These are phyloP conservation scores for Zygothrica quintamaculata DNA, from an alignment of 2,888 invertebrate genomes.

Conservation along the genomic window DNA sequence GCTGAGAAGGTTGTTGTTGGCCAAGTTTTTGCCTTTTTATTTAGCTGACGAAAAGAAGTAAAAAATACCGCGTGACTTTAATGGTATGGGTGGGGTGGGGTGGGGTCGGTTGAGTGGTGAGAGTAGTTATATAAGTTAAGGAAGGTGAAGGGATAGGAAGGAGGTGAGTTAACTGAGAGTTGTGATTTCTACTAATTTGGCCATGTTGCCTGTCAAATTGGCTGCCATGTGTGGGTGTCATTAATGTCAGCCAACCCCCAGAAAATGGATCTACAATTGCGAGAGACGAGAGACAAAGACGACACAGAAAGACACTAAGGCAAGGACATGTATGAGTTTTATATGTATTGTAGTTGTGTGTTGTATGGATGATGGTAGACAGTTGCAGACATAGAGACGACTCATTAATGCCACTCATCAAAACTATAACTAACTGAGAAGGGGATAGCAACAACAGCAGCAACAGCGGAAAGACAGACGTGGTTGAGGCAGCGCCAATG, in stretches of 20 bases:
- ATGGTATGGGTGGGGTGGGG: slow-evolving; percentile 1
- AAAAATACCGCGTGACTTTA: slow-evolving; percentile 36
- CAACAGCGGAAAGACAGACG: slow-evolving; percentile 26
- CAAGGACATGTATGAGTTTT: slow-evolving; percentile 1
- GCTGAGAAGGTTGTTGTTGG: slow-evolving; percentile 6
- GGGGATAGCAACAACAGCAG: slow-evolving; percentile 3
- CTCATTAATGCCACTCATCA: slow-evolving; percentile 79
- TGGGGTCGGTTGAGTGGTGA: too few species aligned
- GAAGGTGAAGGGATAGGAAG: background rate
- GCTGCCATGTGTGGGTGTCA: slow-evolving; percentile 77
- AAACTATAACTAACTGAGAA: slow-evolving; percentile 71
- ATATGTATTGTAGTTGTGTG: slow-evolving; percentile 11
- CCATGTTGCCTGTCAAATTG: slow-evolving; percentile 77
- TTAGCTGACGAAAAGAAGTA: slow-evolving; percentile 1
- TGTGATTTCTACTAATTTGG: slow-evolving; percentile 78
- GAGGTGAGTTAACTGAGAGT: slow-evolving; percentile 22
- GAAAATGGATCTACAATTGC: background rate
- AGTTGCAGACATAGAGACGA: slow-evolving; percentile 74
- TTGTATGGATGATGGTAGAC: slow-evolving; percentile 37
- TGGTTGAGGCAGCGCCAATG: slow-evolving; percentile 13
- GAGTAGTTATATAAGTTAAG: background rate
- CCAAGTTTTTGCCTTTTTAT: slow-evolving; percentile 9
- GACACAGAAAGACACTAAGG: slow-evolving; percentile 50
- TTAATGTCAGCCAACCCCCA: slow-evolving; percentile 61
- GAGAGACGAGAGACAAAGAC: slow-evolving; percentile 33